Evolutionary conservation across 2,888 invertebrate species (phyloP).

Genomic region (Chirona hameri): DNA sequence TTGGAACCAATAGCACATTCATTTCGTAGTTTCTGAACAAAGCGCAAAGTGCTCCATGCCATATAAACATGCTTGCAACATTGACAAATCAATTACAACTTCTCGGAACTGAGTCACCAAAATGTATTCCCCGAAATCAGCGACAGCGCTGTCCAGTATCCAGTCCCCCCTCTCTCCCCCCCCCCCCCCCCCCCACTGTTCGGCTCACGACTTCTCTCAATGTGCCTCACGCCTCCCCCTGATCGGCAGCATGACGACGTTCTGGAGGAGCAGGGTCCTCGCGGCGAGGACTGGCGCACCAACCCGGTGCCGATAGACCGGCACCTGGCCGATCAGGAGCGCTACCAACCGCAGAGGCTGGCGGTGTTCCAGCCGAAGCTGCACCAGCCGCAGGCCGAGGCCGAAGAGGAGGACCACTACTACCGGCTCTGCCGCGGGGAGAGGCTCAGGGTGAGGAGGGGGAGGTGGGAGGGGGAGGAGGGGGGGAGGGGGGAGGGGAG

Average conservation of each 20-base stretch:
- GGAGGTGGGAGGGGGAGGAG: slow-evolving; percentile 29
- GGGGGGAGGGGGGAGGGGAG: too few species aligned
- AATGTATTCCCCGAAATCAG: too few species aligned
- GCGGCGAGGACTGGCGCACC: slow-evolving; percentile 43
- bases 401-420: slow-evolving; percentile 22
- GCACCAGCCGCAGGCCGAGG: slow-evolving; percentile 26
- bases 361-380: neutral
- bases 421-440: neutral
- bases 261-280: slow-evolving; percentile 43
- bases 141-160: too few species aligned
- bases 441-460: neutral
- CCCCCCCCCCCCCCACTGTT: too few species aligned
- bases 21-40: too few species aligned
- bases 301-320: slow-evolving; percentile 42
- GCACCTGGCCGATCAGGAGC: slow-evolving; percentile 40
- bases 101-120: too few species aligned
- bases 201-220: neutral
- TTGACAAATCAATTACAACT: too few species aligned
- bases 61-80: too few species aligned
- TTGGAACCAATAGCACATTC: too few species aligned
- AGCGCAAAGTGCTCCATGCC: too few species aligned
- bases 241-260: slow-evolving; percentile 43
- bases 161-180: too few species aligned
- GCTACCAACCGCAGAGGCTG: neutral
- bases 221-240: neutral